Evolutionary conservation across 2,797 vertebrate species (phyloP).

Genomic region (Aplochiton taeniatus): DNA sequence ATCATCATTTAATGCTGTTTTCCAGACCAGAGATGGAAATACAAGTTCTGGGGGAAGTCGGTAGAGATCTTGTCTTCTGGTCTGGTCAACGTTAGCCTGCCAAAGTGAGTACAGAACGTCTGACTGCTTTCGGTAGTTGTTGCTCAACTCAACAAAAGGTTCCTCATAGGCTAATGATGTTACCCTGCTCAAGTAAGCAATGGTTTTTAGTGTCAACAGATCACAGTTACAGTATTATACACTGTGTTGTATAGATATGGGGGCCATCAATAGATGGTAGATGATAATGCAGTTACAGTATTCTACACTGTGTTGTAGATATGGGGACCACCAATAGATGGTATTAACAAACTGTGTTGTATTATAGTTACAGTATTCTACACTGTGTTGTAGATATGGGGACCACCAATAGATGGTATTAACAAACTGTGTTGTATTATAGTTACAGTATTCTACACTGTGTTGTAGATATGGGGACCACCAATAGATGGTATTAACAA

Average conservation of each 20-base stretch:
- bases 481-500: constrained; percentile 43
- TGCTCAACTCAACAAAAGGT: too few relatives aligned
- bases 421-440: too few relatives aligned
- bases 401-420: constrained; percentile 73
- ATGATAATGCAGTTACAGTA: too few relatives aligned
- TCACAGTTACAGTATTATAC: too few relatives aligned
- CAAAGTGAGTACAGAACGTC: constrained; percentile 73
- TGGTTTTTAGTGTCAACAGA: too few relatives aligned
- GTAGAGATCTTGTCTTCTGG: constrained; percentile 87
- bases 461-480: constrained; percentile 80
- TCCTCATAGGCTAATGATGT: too few relatives aligned
- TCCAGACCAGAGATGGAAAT: constrained; percentile 92
- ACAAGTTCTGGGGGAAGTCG: constrained; percentile 96
- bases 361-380: too few relatives aligned
- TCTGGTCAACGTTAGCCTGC: constrained; percentile 83
- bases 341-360: too few relatives aligned
- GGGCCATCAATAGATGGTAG: constrained; percentile 70
- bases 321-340: constrained; percentile 76
- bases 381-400: constrained; percentile 75
- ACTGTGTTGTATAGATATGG: constrained; percentile 76
- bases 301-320: too few relatives aligned
- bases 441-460: too few relatives aligned
- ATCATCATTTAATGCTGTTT: not conserved
- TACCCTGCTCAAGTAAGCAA: too few relatives aligned
- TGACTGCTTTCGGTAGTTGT: not conserved